Percentiles rank a stretch among this genome's conserved stretches.
These are phyloP conservation scores for Gallinago solitaria DNA, from an alignment of 2,797 vertebrate species.

Conservation along the genomic window DNA sequence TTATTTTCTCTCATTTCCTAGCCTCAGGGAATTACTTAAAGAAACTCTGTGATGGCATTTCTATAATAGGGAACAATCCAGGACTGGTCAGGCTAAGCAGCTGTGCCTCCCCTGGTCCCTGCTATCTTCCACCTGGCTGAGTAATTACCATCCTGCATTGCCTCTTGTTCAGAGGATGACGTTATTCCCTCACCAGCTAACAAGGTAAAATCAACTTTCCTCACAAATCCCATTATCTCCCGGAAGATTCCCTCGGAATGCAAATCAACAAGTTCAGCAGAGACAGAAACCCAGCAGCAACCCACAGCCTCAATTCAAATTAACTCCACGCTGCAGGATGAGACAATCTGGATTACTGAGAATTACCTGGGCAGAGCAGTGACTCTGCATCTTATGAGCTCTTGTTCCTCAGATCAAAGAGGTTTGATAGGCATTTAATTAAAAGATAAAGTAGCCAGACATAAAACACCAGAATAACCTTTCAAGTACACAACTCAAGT, in stretches of 20 bases:
- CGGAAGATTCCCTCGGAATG: slow-evolving; percentile 29
- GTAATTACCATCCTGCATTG: slow-evolving; percentile 17
- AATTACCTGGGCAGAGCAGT: slow-evolving; percentile 9
- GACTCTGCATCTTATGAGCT: slow-evolving; percentile 30
- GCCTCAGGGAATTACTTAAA: background rate
- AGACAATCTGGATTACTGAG: slow-evolving; percentile 31
- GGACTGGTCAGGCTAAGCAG: slow-evolving; percentile 25
- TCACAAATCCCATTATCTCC: slow-evolving; percentile 63
- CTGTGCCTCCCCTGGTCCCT: background rate
- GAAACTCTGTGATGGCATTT: slow-evolving; percentile 20
- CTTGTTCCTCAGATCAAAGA: slow-evolving; percentile 7
- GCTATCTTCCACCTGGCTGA: slow-evolving; percentile 22
- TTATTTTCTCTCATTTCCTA: slow-evolving; percentile 33
- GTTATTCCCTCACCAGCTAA: slow-evolving; percentile 36
- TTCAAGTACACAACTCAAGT: background rate
- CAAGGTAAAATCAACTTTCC: slow-evolving; percentile 64
- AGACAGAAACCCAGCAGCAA: background rate
- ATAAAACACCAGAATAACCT: slow-evolving; percentile 28
- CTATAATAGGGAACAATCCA: background rate
- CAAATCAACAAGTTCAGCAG: slow-evolving; percentile 53
- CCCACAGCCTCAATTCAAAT: slow-evolving; percentile 19
- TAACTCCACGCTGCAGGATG: background rate
- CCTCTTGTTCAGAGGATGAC: background rate
- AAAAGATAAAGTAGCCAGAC: slow-evolving; percentile 36
- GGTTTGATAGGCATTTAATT: slow-evolving; percentile 44